Evolutionary conservation across 2,113 vertebrate species (phyloP), one percentile per base, ranked within the genome.

Genomic region (Ursus arctos): DNA sequence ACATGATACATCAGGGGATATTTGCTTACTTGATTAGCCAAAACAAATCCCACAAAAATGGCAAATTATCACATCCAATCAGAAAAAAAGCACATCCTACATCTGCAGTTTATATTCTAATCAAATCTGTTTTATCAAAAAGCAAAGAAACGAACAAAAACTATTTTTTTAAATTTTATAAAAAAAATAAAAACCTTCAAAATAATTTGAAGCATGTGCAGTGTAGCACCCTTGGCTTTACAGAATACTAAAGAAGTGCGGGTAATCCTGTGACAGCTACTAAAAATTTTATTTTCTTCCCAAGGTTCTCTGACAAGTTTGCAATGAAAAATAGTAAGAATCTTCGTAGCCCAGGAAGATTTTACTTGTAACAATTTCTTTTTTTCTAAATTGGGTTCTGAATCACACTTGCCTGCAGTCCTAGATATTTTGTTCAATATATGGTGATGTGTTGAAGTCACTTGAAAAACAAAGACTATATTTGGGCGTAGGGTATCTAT

Each of bases 291-390:
- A 1, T 61, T 92, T 94, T 92, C 18, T 88, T 82, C 19, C 24
- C 12, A 57, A 91, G 79, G 18, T 24, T 95, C 22, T 85, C 24
- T 82, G 33, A 71, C n/a, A 86, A 88, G 21, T 91, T 91, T 97
- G 14, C 4, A 69, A 19, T 88, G 26, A 82, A 76, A 63, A 97
- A 40, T 21, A 51, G 1, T 69, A 77, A 74, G 24, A 89, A 91
- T 79, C 16, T 49, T 71, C 47, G 43, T 95, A 63, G 8, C 28
- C 10, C 63, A 26, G 67, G 55, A 94, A 11, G 15, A 53, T 92
- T 87, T 95, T 8, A 90, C 61, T 91, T 88, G 36, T 51, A 97
- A 91, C 1, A 67, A n/a, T 72, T 80, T 76, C 2, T 93, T 86
- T 59, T 31, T 72, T 51, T 63, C 63, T 51, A 67, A n/a, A 36